Evolutionary conservation across 2,113 vertebrate genomes (phyloP).

Genomic region (Carlito syrichta): DNA sequence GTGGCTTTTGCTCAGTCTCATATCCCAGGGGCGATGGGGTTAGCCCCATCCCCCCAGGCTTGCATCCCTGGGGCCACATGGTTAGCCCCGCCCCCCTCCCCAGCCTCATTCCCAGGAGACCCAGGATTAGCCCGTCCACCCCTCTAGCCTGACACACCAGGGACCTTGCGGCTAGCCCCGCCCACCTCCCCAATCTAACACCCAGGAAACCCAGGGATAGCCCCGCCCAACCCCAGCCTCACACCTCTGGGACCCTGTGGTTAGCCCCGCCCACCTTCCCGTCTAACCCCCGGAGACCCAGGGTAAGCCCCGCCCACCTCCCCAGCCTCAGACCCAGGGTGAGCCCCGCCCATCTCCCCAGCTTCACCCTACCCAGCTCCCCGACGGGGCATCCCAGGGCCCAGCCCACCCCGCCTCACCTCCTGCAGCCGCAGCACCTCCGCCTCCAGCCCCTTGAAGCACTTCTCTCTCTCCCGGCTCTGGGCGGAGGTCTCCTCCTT

Average conservation of each 20-base stretch:
- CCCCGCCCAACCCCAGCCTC: rapidly evolving
- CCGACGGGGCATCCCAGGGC: not conserved
- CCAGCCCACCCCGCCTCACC: slow-evolving; percentile 70
- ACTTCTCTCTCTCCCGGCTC: slow-evolving; percentile 90
- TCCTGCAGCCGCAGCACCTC: slow-evolving; percentile 91
- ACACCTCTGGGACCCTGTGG: too few species aligned
- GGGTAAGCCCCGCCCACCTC: too few species aligned
- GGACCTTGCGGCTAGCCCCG: too few species aligned
- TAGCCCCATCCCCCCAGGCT: rapidly evolving
- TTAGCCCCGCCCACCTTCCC: too few species aligned
- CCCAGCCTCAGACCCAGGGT: not conserved
- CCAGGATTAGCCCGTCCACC: too few species aligned
- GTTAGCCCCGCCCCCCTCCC: rapidly evolving
- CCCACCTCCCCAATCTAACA: too few species aligned
- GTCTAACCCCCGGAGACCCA: not conserved
- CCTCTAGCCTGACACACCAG: too few species aligned
- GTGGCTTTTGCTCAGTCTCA: too few species aligned
- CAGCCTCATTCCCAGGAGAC: rapidly evolving
- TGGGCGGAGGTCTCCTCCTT: slow-evolving; percentile 87
- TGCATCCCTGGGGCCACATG: rapidly evolving
- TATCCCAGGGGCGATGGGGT: not conserved
- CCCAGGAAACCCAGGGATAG: too few species aligned
- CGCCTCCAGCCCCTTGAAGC: slow-evolving; percentile 89
- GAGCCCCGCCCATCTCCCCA: not conserved
- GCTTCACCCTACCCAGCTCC: not conserved